These are phyloP conservation scores for Globicephala melas DNA, from an alignment of 2,113 vertebrate genomes.

Conservation along the genomic window DNA sequence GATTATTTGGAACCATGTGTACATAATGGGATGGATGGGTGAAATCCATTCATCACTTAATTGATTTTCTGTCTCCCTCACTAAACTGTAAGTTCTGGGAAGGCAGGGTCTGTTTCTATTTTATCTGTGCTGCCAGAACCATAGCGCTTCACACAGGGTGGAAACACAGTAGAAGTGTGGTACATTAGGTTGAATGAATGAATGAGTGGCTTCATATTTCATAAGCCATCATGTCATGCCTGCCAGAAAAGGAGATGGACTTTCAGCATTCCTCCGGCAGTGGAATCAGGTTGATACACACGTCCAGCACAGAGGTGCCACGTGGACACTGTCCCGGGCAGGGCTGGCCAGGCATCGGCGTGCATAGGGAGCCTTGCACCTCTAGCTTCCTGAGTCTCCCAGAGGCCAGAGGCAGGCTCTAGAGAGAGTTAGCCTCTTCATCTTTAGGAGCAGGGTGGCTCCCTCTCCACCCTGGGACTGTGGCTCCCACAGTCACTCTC, in stretches of 20 bases:
- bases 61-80: background rate
- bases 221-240: background rate
- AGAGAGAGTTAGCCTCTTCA: accelerated
- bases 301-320: accelerated
- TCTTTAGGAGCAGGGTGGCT: background rate
- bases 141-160: too few species aligned
- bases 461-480: background rate
- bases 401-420: background rate
- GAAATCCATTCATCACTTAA: background rate
- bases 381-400: background rate
- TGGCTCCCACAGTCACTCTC: background rate
- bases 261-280: background rate
- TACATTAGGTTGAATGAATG: background rate
- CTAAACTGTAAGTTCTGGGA: background rate
- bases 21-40: background rate
- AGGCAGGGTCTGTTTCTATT: background rate
- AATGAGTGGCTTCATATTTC: background rate
- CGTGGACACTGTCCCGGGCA: accelerated
- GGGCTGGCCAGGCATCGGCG: accelerated
- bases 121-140: accelerated
- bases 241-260: background rate
- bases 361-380: background rate
- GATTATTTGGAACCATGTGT: background rate
- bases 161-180: background rate
- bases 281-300: too few species aligned